Percentiles rank a stretch among this genome's conserved stretches.
Conservation (phyloP, 2,113 vertebrate genomes). For the Lepidothrix coronata region DNA sequence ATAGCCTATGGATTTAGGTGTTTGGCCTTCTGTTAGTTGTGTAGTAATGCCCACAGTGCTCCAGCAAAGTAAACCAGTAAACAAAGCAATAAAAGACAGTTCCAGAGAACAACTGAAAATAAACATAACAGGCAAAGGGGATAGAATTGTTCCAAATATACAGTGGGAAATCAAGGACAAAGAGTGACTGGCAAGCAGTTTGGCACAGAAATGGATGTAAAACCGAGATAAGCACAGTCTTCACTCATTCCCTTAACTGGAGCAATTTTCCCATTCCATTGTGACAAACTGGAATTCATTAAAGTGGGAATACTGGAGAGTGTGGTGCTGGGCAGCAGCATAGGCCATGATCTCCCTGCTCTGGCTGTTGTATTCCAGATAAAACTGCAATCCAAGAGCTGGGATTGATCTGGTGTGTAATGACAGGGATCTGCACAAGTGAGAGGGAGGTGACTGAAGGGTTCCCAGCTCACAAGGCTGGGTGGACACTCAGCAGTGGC, state of each 20-base stretch:
- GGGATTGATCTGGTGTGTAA: neutral
- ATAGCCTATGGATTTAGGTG: neutral
- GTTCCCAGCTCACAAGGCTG: neutral
- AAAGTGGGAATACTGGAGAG: neutral
- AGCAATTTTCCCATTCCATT: rapidly evolving
- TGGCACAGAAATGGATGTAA: neutral
- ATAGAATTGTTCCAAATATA: neutral
- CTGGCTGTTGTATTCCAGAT: rapidly evolving
- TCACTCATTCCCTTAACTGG: neutral
- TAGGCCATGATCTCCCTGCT: rapidly evolving
- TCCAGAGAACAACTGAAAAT: neutral
- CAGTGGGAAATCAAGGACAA: neutral
- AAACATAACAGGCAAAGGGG: neutral
- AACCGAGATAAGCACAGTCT: neutral
- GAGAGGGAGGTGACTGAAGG: rapidly evolving
- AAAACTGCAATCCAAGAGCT: rapidly evolving
- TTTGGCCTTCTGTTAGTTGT: neutral
- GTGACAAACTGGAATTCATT: rapidly evolving
- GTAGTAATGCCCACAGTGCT: neutral
- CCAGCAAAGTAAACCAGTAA: neutral
- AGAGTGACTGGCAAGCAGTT: neutral
- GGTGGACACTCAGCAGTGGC: neutral
- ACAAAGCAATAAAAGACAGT: neutral
- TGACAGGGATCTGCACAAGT: neutral
- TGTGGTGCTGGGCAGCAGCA: neutral